Base-by-base conservation (phyloP, 2,113 vertebrate genomes). In the Nothoprocta perdicaria region DNA sequence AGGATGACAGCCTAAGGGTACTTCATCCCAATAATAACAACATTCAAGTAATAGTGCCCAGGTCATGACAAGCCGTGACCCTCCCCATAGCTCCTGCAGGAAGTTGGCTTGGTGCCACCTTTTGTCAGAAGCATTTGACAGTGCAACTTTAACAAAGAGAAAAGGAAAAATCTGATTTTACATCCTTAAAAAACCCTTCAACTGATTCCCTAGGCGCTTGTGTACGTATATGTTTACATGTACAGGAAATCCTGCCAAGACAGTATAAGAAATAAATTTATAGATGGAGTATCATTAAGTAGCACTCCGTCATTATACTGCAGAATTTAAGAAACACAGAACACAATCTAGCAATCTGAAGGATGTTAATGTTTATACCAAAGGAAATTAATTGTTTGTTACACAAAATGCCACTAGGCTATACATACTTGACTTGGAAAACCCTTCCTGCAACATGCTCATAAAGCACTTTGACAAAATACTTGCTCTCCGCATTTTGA, bases 1-100 rank as follows among this genome's bases (percentile, higher is more conserved):
- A 97, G 92, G 97, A 97, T 96, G 93, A 90, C 88, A 45, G 98
- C 98, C 98, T 95, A 88, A 97, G 98, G 98, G 97, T 97, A 97
- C 86, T 85, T 92, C 96, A 96, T 96, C 93, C 98, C 98, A 98
- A 98, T 99, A 99, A 98, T 98, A 98, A 99, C 98, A 99, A 98
- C 98, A 98, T 98, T 98, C 98, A 99, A 98, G 97, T 95, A 98
- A 97, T 88, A 69, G 97, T 94, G 96, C 97, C 95, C 95, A 97
- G 98, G 98, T 99, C 98, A 98, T 89, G 95, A 97, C 97, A 95
- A 98, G 97, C 93, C 96, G 93, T 98, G 98, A 98, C 98, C 98
- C 97, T 96, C 97, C 97, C 95, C 76, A 94, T 95, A 98, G 97
- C 95, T 89, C 97, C 96, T 85, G 92, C 96, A 98, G 98, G 97